These are phyloP conservation scores for Drosophila prolongata DNA, from an alignment of 2,888 invertebrate genomes.

Conservation along the genomic window DNA sequence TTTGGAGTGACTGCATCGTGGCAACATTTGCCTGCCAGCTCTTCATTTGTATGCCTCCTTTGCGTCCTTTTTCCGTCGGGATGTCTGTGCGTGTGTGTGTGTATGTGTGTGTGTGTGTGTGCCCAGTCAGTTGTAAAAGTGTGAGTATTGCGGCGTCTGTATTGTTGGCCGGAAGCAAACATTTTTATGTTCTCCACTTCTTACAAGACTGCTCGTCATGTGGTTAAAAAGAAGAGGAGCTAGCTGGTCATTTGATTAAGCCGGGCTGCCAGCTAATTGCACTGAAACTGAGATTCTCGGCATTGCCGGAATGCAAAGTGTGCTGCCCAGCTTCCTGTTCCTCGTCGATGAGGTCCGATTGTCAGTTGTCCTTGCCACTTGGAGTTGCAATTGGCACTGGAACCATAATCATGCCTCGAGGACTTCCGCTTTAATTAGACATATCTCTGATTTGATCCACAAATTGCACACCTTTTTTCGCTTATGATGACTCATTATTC, in stretches of 20 bases:
- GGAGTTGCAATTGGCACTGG: not conserved
- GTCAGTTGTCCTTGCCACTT: not conserved
- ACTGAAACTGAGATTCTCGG: conserved; percentile 31
- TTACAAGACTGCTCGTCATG: conserved; percentile 2
- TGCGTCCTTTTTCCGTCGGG: not conserved
- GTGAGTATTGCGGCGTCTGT: conserved; percentile 56
- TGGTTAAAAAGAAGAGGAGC: not conserved
- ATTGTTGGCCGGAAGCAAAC: conserved; percentile 39
- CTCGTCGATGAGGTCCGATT: not conserved
- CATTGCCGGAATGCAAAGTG: conserved; percentile 16
- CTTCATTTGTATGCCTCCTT: conserved; percentile 36
- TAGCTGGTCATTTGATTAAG: conserved; percentile 29
- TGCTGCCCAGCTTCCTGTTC: conserved; percentile 12
- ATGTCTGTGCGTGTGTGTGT: conserved; percentile 1
- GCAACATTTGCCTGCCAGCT: conserved; percentile 16
- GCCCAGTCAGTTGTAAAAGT: conserved; percentile 39
- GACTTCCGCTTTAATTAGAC: not conserved
- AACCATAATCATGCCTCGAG: not conserved
- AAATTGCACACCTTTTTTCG: no score
- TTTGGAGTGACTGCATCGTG: conserved; percentile 30
- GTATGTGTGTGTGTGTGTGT: conserved; percentile 9
- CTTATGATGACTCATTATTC: no score
- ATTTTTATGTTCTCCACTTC: conserved; percentile 34
- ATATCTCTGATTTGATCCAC: not conserved
- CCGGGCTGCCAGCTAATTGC: conserved; percentile 21